Conservation (phyloP, 2,113 vertebrate species). For the Semicossyphus pulcher region DNA sequence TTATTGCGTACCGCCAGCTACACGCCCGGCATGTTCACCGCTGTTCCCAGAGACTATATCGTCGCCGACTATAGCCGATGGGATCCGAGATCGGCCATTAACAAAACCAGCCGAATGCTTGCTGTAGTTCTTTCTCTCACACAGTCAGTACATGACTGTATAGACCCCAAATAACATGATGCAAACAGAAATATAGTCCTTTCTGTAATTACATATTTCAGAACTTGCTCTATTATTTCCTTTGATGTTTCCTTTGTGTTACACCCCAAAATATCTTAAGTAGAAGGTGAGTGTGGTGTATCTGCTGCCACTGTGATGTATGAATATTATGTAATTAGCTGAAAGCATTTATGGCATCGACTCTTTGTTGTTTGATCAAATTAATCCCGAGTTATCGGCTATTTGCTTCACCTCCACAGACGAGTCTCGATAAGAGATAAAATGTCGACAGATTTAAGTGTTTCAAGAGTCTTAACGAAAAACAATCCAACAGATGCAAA, state of each 20-base stretch:
- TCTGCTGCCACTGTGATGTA: constrained; percentile 45
- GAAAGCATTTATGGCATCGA: constrained; percentile 15
- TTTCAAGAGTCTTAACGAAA: constrained; percentile 29
- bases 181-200: constrained; percentile 56
- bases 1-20: no score
- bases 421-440: constrained; percentile 46
- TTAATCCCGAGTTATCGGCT: constrained; percentile 21
- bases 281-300: constrained; percentile 44
- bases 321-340: constrained; percentile 56
- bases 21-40: no score
- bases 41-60: no score
- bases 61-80: no score
- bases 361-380: constrained; percentile 57
- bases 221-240: constrained; percentile 46
- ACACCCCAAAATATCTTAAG: constrained; percentile 44
- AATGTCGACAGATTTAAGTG: constrained; percentile 33
- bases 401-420: constrained; percentile 35
- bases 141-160: constrained; percentile 33
- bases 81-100: no score
- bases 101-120: constrained; percentile 22
- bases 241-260: constrained; percentile 43
- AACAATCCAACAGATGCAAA: constrained; percentile 17
- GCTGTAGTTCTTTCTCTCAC: constrained; percentile 27
- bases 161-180: constrained; percentile 33
- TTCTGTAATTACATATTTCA: constrained; percentile 58